phyloP scores from a whole-genome alignment of 2,113 vertebrate genomes.

The Condylura cristata region DNA sequence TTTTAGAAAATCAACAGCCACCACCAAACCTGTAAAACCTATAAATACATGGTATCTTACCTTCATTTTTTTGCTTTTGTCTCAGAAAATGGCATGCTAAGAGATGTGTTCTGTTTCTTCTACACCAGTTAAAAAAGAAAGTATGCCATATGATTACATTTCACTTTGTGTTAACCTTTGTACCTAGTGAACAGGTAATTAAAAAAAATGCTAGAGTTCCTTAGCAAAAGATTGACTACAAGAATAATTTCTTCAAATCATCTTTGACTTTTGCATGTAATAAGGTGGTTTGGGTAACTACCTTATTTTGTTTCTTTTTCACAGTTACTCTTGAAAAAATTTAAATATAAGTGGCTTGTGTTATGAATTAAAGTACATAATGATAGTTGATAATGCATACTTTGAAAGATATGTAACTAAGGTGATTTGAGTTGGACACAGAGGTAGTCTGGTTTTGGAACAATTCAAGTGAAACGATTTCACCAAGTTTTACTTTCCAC shows the following conservation, averaged over 20 bases:
- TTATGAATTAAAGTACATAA: not conserved
- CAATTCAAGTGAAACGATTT: constrained; percentile 26
- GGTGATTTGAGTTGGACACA: not conserved
- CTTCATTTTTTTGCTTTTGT: constrained; percentile 76
- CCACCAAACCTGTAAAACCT: constrained; percentile 1
- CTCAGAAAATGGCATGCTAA: constrained; percentile 33
- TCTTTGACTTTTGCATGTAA: constrained; percentile 73
- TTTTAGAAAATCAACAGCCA: not conserved
- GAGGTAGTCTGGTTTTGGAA: constrained; percentile 55
- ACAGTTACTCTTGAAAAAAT: constrained; percentile 61
- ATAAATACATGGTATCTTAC: constrained; percentile 79
- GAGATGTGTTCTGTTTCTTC: constrained; percentile 64
- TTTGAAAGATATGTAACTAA: not conserved
- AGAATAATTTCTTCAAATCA: constrained; percentile 79
- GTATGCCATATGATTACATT: constrained; percentile 67
- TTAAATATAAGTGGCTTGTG: constrained; percentile 50
- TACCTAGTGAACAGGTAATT: constrained; percentile 79
- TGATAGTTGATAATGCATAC: not conserved
- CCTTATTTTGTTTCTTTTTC: constrained; percentile 72
- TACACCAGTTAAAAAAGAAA: constrained; percentile 70
- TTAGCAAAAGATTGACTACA: constrained; percentile 91
- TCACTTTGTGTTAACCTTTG: constrained; percentile 86
- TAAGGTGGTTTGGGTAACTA: constrained; percentile 64
- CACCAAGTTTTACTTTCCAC: constrained; percentile 40
- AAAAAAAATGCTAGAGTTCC: constrained; percentile 70